Base-by-base conservation (phyloP, 2,888 invertebrate species). In the Pammene aurita region DNA sequence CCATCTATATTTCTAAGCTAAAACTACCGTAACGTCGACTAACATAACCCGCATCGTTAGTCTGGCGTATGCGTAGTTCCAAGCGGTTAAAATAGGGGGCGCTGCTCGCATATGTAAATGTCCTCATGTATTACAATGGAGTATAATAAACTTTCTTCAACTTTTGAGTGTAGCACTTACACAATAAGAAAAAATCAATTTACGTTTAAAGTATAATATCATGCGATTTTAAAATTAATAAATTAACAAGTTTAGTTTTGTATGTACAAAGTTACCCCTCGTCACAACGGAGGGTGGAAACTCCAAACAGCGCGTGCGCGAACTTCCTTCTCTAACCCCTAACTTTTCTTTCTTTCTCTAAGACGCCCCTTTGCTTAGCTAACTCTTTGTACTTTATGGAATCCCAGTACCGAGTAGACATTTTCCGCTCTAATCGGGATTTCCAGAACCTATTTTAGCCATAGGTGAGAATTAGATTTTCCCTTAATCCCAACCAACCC, bases 401-500 rank as follows among this genome's bases (percentile, higher is more conserved):
- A 54, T 72, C 91, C 90, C 90, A 81, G 90, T 92, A 89, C 73
- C 75, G 76, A 87, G 89, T 89, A 89, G 90, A 90, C 84, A 90
- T 92, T 92, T 92, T 92, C 91, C 91, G 91, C 91, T 92, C 90
- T 92, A 92, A 92, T 92, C 92, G 89, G 90, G 90, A 87, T 91
- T 90, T 90, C 79, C 90, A 85, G 86, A 84, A 85, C 83, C 86
- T 86, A 85, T 84, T n/a, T n/a, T 86, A 83, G 77, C 81, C 78
- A 74, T 82, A 84, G 83, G 79, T 78, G 78, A 75, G 84, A 84
- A 84, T 89, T 89, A 88, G 88, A 87, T 86, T 84, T 81, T 81
- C 82, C 77, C 75, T 85, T 84, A 84, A 86, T 82, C 82, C 73
- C 71, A 62, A 64, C 67, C 60, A 61, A 66, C 67, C 61, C 71